A percentile compares a stretch with the other conserved stretches of the same genome.
Conservation (phyloP, 2,113 vertebrate genomes). For the Saguinus imperator region DNA sequence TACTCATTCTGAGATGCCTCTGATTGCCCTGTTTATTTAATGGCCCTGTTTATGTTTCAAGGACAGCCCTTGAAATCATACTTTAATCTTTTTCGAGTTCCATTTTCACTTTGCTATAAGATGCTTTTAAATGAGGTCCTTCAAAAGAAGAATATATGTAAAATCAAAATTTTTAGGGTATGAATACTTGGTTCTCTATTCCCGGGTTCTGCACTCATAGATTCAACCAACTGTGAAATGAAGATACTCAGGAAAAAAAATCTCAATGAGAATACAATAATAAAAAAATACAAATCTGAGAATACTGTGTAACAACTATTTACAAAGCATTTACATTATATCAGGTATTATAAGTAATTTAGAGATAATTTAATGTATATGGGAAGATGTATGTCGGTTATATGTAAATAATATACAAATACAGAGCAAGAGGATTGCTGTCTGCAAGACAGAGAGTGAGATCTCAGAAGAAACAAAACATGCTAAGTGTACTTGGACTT, state of each 20-base stretch:
- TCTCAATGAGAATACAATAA: not conserved
- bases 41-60: not conserved
- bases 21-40: not conserved
- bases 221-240: not conserved
- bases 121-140: not conserved
- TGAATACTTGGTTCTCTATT: not conserved
- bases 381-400: not conserved
- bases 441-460: not conserved
- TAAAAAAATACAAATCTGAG: not conserved
- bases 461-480: not conserved
- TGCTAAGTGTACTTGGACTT: not conserved
- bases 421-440: not conserved
- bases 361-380: not conserved
- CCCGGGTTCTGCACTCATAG: rapidly evolving
- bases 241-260: not conserved
- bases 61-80: not conserved
- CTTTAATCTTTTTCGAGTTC: not conserved
- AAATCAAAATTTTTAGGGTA: not conserved
- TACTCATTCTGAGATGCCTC: not conserved
- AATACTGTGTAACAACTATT: not conserved
- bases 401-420: not conserved
- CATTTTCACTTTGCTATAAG: not conserved
- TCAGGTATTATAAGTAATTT: not conserved
- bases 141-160: not conserved
- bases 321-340: not conserved